A percentile compares a stretch with the other conserved stretches of the same genome.
phyloP scores from a whole-genome alignment of 2,113 vertebrate genomes.

The Trematomus loennbergii region DNA sequence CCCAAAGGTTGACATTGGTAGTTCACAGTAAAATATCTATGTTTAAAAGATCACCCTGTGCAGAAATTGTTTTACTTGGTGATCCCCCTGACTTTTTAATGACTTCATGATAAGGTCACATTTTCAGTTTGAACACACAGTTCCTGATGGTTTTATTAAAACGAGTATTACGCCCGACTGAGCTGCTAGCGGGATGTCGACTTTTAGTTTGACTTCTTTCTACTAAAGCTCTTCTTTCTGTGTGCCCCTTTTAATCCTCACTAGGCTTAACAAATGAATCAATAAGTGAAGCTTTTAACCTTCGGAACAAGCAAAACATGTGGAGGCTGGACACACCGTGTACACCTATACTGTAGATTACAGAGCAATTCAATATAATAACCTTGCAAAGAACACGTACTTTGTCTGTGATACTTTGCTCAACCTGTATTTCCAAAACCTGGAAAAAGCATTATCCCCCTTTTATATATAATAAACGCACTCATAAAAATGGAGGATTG shows the following conservation, averaged over 20 bases:
- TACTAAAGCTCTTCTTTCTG: background rate
- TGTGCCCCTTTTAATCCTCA: conserved; percentile 3
- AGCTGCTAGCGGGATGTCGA: no score
- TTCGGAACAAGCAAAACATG: background rate
- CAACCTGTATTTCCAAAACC: background rate
- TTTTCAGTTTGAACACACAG: background rate
- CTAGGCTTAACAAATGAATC: background rate
- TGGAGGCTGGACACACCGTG: background rate
- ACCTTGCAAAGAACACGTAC: background rate
- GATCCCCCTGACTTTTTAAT: background rate
- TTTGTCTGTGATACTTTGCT: background rate
- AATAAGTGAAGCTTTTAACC: conserved; percentile 2
- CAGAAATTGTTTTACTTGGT: background rate
- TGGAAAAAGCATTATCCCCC: no score
- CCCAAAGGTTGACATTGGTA: background rate
- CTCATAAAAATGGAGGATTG: background rate
- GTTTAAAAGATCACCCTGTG: background rate
- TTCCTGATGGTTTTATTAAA: background rate
- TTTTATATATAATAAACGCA: no score
- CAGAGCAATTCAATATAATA: background rate
- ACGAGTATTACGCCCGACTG: background rate
- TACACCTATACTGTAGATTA: background rate
- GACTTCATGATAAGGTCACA: background rate
- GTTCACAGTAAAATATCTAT: background rate
- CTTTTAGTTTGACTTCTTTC: background rate